Evolutionary conservation across 2,113 vertebrate genomes (phyloP).

Genomic region (Microtus pennsylvanicus): DNA sequence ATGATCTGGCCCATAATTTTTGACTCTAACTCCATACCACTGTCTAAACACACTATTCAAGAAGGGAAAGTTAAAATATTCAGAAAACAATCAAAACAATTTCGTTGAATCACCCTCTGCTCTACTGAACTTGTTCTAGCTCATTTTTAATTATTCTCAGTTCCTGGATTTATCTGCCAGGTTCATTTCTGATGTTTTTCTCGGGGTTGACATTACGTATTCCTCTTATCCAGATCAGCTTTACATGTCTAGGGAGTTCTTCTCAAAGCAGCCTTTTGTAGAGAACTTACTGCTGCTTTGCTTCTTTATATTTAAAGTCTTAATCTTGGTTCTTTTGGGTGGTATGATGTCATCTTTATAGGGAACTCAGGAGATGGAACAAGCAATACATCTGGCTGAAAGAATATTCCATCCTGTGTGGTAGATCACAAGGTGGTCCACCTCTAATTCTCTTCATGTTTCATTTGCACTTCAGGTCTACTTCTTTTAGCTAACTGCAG

Average conservation of each 20-base stretch:
- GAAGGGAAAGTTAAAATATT: background rate
- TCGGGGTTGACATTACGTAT: background rate
- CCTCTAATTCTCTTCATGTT: background rate
- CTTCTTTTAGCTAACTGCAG: background rate
- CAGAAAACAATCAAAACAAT: background rate
- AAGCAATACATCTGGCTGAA: background rate
- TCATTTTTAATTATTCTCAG: conserved; percentile 20
- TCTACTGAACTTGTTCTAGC: background rate
- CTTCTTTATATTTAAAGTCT: background rate
- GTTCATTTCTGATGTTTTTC: background rate
- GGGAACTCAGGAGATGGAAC: background rate
- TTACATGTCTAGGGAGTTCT: background rate
- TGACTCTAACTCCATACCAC: background rate
- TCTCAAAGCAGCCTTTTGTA: background rate
- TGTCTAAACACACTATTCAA: background rate
- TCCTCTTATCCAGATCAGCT: background rate
- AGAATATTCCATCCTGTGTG: background rate
- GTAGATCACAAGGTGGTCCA: background rate
- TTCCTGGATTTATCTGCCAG: background rate
- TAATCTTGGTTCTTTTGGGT: background rate
- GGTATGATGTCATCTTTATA: background rate
- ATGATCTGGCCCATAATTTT: background rate
- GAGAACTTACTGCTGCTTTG: background rate
- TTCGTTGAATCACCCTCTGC: background rate
- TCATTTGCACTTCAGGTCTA: background rate